A percentile compares a stretch with the other conserved stretches of the same genome.
Conservation (phyloP, 2,797 vertebrate genomes). For the Coranthus polyacanthus region DNA sequence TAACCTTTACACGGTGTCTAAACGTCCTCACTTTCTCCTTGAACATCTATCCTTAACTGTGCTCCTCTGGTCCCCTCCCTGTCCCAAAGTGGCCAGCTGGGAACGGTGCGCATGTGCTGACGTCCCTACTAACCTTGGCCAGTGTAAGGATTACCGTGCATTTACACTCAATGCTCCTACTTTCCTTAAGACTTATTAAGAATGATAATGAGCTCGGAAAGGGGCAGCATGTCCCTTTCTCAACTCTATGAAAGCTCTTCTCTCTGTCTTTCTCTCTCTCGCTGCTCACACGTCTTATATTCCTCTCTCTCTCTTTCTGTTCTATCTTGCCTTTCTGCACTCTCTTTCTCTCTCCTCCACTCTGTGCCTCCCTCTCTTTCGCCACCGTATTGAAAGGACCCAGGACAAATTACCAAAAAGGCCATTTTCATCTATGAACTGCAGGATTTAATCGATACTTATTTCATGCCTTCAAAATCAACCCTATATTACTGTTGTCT, state of each 20-base stretch:
- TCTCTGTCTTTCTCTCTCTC: conserved; percentile 51
- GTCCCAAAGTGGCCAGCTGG: conserved; percentile 82
- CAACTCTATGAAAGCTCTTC: conserved; percentile 82
- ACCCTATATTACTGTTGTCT: conserved; percentile 89
- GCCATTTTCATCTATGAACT: conserved; percentile 90
- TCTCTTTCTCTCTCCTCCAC: conserved; percentile 15
- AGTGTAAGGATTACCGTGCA: conserved; percentile 98
- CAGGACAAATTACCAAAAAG: conserved; percentile 95
- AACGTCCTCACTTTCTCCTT: conserved; percentile 78
- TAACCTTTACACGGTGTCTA: conserved; percentile 71
- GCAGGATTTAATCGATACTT: conserved; percentile 89
- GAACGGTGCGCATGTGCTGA: conserved; percentile 88
- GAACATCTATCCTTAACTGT: conserved; percentile 79
- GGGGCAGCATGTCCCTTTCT: conserved; percentile 91
- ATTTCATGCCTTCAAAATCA: conserved; percentile 90
- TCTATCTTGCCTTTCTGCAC: conserved; percentile 28
- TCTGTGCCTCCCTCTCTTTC: conserved; percentile 70
- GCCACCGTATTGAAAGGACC: conserved; percentile 90
- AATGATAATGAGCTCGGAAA: conserved; percentile 99
- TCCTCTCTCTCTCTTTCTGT: conserved; percentile 20
- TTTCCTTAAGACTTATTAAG: conserved; percentile 99
- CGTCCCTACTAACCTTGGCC: conserved; percentile 98
- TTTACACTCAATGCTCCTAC: conserved; percentile 98
- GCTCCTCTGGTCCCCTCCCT: conserved; percentile 69
- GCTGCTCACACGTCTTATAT: conserved; percentile 65